Evolutionary conservation across 2,888 invertebrate genomes (phyloP), one percentile per base, ranked within the genome.

Genomic region (Folsomia manolachei): DNA sequence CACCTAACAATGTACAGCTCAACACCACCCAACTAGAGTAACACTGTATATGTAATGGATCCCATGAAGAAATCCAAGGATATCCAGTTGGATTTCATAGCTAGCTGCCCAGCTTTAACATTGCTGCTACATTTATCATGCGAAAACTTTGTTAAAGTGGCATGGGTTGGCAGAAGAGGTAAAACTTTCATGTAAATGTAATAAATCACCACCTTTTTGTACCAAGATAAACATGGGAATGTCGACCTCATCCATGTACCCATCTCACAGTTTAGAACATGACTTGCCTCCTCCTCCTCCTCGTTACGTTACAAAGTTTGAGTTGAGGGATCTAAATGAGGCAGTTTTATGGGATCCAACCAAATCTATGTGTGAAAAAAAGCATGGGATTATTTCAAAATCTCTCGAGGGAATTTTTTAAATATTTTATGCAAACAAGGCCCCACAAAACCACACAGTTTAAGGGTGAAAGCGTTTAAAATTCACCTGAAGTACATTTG

Each of bases 191-290:
- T 66, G 65, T 66, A 66, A 66, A 66, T 66, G 65, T 52, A 66
- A 66, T 66, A 66, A 66, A 66, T 66, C 65, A 66, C 65, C 65
- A 90, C 90, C 86, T 91, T 91, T 84, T 90, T 92, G 76, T 89
- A 88, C 71, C n/a, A 93, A 89, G 76, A 97, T 90, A 84, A 96
- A 98, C 96, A 98, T 97, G 21, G 97, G 97, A 81, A 98, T 89
- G 85, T 91, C 90, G 21, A 94, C 95, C 81, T 92, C 93, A 84
- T 98, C 97, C 84, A 93, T 95, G n/a, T n/a, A n/a, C n/a, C n/a
- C n/a, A n/a, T n/a, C n/a, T n/a, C n/a, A n/a, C n/a, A 39, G 64
- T 66, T 84, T 95, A 95, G 1, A 88, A 39, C 65, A 66, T 66
- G 51, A 66, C 65, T 66, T 51, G 65, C 52, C 52, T 66, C 64